Base-by-base conservation (phyloP, 2,888 invertebrate species). In the Saturnia japonica region DNA sequence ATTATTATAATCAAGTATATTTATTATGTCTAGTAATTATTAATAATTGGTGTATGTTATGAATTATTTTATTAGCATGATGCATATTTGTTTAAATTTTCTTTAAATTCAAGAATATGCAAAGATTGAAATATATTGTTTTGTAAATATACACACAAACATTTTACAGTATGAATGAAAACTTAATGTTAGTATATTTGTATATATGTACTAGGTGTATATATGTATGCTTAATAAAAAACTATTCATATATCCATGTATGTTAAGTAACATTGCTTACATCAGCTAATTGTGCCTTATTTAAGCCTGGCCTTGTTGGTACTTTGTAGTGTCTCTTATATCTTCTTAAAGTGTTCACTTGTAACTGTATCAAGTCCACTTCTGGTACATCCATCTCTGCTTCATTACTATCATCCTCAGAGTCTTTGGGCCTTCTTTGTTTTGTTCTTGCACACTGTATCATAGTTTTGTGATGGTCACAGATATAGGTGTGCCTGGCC, bases 311-410 rank as follows among this genome's bases (percentile, higher is more conserved):
- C 80, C 98, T 94, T 16, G 98, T 97, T 57, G 97, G 95, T 72
- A 99, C 96, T 90, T 99, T 99, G 87, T 97, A 99, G 87, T 98
- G 98, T 75, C 97, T 96, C 89, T 99, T 99, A 87, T 99, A 99
- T 72, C 99, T 94, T 75, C 98, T 95, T 73, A 99, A 88, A n/a
- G 99, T 99, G 84, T 98, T 98, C 19, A 99, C 96, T 94, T 99
- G 99, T 73, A 99, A 94, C 86, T 98, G 98, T 83, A 97, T 97
- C 81, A 99, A 96, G 91, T 99, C 99, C 70, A 99, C 98, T 85
- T 99, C 99, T 9, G 98, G 98, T 60, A 96, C 92, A 89, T 99
- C 98, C 81, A 96, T 96, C 80, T 98, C 98, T n/a, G 97, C 97
- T 85, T 98, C 98, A 83, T 97, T 98, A 76, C 98, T 97, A 82